phyloP scores from a whole-genome alignment of 2,888 invertebrate species.

The Melipona bicolor region DNA sequence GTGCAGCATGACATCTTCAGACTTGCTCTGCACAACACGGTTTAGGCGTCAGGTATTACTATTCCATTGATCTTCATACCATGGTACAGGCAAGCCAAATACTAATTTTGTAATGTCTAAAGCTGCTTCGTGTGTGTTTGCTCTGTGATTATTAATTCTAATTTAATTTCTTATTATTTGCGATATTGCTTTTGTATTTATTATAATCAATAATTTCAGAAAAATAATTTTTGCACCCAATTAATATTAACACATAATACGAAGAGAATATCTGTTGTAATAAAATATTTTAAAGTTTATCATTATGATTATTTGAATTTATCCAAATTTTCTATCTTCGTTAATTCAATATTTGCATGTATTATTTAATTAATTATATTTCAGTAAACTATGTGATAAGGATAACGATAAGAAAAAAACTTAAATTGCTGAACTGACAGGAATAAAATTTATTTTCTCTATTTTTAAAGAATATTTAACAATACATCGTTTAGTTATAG shows the following conservation, averaged over 20 bases:
- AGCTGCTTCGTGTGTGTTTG: constrained; percentile 61
- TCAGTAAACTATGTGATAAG: not conserved
- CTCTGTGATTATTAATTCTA: constrained; percentile 60
- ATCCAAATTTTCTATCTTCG: not conserved
- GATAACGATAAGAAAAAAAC: constrained; percentile 6
- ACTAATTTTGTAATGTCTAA: constrained; percentile 57
- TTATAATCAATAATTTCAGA: constrained; percentile 6
- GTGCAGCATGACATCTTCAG: constrained; percentile 98
- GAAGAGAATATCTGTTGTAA: not conserved
- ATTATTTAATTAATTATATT: not conserved
- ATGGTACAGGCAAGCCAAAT: constrained; percentile 78
- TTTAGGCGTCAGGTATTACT: constrained; percentile 84
- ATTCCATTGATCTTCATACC: constrained; percentile 76
- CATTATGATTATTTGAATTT: not conserved
- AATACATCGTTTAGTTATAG: not conserved
- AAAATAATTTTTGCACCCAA: constrained; percentile 7
- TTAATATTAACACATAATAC: constrained; percentile 3
- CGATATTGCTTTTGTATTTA: constrained; percentile 37
- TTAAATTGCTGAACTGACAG: constrained; percentile 72
- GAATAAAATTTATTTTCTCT: constrained; percentile 48
- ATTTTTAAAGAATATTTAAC: constrained; percentile 9
- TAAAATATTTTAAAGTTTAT: not conserved
- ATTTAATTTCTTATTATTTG: constrained; percentile 25
- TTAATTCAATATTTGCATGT: constrained; percentile 18
- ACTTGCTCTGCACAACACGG: constrained; percentile 93